phyloP scores from a whole-genome alignment of 2,888 invertebrate species.

The Ypsolopha scabrella region DNA sequence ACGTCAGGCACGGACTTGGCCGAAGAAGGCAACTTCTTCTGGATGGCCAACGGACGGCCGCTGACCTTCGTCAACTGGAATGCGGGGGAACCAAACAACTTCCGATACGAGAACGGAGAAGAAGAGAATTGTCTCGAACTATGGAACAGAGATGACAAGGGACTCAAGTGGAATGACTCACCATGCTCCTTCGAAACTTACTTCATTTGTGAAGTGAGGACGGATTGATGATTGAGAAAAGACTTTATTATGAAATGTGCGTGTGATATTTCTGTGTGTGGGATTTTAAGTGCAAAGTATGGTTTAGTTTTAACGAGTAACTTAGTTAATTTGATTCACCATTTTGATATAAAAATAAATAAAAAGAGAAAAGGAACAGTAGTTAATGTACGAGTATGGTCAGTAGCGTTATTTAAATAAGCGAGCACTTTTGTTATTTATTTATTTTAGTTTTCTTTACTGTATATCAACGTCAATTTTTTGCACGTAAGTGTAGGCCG shows the following conservation, averaged over 20 bases:
- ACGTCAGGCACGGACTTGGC: constrained; percentile 92
- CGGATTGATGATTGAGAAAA: constrained; percentile 36
- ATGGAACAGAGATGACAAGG: constrained; percentile 93
- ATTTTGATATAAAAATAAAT: no score
- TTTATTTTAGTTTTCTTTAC: no score
- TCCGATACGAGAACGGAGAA: constrained; percentile 93
- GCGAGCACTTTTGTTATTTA: no score
- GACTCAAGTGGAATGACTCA: constrained; percentile 93
- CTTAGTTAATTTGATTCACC: no score
- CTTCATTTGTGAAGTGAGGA: constrained; percentile 89
- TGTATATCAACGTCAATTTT: no score
- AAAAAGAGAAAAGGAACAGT: no score
- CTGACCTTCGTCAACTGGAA: constrained; percentile 95
- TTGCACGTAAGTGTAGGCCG: no score
- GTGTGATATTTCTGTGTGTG: background rate
- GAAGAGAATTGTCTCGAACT: constrained; percentile 92
- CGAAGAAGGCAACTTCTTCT: constrained; percentile 92
- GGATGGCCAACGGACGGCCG: constrained; percentile 92
- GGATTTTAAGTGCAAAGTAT: background rate
- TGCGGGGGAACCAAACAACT: constrained; percentile 94
- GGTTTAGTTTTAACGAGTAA: no score
- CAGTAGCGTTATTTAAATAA: no score
- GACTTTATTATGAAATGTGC: background rate
- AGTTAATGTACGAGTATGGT: no score
- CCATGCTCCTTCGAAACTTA: constrained; percentile 94